phyloP scores from a whole-genome alignment of 2,797 vertebrate species.

The Sebastes elongatus region DNA sequence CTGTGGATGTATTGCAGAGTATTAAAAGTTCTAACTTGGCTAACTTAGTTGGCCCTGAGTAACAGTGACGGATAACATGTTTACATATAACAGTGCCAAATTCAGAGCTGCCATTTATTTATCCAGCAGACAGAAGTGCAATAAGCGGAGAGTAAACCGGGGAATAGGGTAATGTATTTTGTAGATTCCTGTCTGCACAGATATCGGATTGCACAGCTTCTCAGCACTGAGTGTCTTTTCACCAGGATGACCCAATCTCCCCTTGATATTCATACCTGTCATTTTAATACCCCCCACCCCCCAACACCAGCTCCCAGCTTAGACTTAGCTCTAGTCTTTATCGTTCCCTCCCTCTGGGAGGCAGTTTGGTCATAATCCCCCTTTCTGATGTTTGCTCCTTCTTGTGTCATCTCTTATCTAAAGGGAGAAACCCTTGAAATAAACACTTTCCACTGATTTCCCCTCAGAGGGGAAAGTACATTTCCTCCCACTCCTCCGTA shows the following conservation, averaged over 20 bases:
- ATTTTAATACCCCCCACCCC: slow-evolving; percentile 42
- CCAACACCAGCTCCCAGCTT: slow-evolving; percentile 13
- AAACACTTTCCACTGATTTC: slow-evolving; percentile 62
- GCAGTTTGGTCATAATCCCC: slow-evolving; percentile 55
- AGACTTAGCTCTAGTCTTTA: slow-evolving; percentile 25
- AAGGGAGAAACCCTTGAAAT: slow-evolving; percentile 57
- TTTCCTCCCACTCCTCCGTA: slow-evolving; percentile 27
- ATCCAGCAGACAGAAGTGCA: neutral
- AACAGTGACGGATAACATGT: neutral
- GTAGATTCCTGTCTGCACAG: slow-evolving; percentile 27
- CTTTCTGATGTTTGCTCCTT: slow-evolving; percentile 53
- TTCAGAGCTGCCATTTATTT: neutral
- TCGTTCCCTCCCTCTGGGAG: slow-evolving; percentile 46
- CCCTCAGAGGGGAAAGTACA: slow-evolving; percentile 34
- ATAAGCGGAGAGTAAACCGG: neutral
- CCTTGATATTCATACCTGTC: slow-evolving; percentile 46
- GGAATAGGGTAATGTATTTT: slow-evolving; percentile 6
- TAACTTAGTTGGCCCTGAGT: neutral
- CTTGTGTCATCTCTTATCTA: slow-evolving; percentile 59
- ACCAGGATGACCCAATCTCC: slow-evolving; percentile 11
- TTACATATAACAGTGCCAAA: neutral
- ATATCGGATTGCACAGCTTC: slow-evolving; percentile 12
- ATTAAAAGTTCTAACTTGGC: neutral
- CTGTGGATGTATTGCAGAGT: neutral
- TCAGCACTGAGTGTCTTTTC: slow-evolving; percentile 23